Evolutionary conservation across 2,888 invertebrate genomes (phyloP), one percentile per base, ranked within the genome.

Genomic region (Lochmaea crataegi): DNA sequence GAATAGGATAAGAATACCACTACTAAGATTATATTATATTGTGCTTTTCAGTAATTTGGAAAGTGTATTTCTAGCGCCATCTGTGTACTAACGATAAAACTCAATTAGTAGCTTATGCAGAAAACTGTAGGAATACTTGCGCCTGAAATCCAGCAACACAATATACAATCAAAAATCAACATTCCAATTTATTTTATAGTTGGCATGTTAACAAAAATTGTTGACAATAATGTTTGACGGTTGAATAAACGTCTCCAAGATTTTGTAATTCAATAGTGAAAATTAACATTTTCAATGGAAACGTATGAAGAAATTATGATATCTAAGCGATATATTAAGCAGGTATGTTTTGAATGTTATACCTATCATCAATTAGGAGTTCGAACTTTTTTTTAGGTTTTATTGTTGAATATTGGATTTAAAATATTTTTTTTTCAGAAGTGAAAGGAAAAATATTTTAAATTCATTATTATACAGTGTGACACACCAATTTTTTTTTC

Each of bases 231-330:
- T 68, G 48, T 5, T 74, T 74, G 74, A 74, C 74, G 56, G 38
- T 26, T 67, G 14, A 18, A 41, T 63, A 18, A 18, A 63, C 74
- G 74, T 74, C 74, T 74, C 74, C 74, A 53, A 75, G 69, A 71
- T 71, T 72, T 67, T 64, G 22, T 65, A 64, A 53, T 7, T 67
- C 14, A 45, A n/a, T 57, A 69, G 65, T 56, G 51, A 66, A 48
- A 61, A 45, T n/a, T 41, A 22, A 14, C 57, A 51, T 75, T 76
- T 68, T 77, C 80, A 80, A 80, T 80, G 80, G 80, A 80, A 80
- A 79, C 80, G 76, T 72, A 48, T 61, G 75, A 78, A 73, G 76
- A 72, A 71, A 57, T 61, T 32, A 76, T 78, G 74, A 71, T 78
- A 76, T 51, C 68, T 58, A 80, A 80, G 78, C 79, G 75, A 80